phyloP scores from a whole-genome alignment of 2,113 vertebrate species.

The Dicaeum eximium region DNA sequence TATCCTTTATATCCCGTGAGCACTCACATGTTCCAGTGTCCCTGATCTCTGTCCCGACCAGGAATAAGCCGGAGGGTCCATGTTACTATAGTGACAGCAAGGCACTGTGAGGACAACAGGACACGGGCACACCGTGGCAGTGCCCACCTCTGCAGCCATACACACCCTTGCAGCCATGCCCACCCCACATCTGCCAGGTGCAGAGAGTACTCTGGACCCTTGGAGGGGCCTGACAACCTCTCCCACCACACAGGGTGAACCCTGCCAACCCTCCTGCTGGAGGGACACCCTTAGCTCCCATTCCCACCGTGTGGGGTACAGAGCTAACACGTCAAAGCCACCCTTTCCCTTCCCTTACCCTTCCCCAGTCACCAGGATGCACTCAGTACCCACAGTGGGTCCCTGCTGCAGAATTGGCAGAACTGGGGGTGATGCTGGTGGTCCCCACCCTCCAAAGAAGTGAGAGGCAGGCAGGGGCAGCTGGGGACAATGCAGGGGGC shows the following conservation, averaged over 20 bases:
- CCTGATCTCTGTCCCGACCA: neutral
- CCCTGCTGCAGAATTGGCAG: neutral
- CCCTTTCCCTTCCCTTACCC: neutral
- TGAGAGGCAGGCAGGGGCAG: neutral
- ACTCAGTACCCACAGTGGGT: neutral
- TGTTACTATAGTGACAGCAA: neutral
- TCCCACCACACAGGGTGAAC: neutral
- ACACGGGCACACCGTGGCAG: fast-evolving
- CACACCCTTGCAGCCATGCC: neutral
- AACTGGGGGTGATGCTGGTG: neutral
- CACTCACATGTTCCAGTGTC: neutral
- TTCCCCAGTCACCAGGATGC: neutral
- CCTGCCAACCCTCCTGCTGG: neutral
- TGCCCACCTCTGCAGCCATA: neutral
- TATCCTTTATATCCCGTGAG: neutral
- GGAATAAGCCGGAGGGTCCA: neutral
- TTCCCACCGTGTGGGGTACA: neutral
- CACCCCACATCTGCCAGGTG: neutral
- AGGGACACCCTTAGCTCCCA: neutral
- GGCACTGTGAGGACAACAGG: neutral
- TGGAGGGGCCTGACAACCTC: neutral
- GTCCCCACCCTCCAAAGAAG: neutral
- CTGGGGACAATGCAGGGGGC: too few species aligned
- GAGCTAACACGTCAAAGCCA: neutral
- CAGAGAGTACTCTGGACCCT: neutral